Evolutionary conservation across 2,113 vertebrate genomes (phyloP), one percentile per base, ranked within the genome.

Genomic region (Ciconia maguari): DNA sequence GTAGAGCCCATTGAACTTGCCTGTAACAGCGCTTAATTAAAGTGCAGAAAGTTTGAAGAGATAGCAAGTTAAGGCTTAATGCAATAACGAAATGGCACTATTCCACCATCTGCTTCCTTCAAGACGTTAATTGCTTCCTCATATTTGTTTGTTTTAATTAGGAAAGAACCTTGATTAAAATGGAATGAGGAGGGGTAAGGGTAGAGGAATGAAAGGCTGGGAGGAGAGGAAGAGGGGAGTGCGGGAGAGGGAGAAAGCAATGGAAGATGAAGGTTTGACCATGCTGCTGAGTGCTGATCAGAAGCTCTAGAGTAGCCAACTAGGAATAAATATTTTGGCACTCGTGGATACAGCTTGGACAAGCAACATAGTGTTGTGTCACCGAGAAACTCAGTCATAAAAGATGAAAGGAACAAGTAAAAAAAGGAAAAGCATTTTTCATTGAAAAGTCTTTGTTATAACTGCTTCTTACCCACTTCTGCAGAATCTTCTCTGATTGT

Each of bases 111-210:
- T 98, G 98, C 97, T 97, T 98, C 95, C 90, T 88, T 97, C 94
- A 97, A 83, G 95, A 96, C 2, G 87, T 97, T 98, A 98, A 98
- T 98, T 98, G 97, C 98, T 98, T 98, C 97, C 98, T 98, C 96
- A 95, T 97, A 97, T 98, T 98, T 98, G 97, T 98, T 98, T 98
- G 98, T 98, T 98, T 98, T 98, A 98, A 98, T 98, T 98, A 98
- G 97, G 93, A 97, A 93, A 96, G 87, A 96, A 96, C 93, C 97
- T 98, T 97, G 97, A 98, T 98, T 96, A 97, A 97, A 96, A 97
- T 94, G 90, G 94, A 98, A 84, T 85, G 90, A 89, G 79, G 88
- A 95, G 66, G 94, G 94, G 93, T 93, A 62, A 95, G 85, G 87
- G 62, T 85, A 81, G 66, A 85, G 90, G 44, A 94, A n/a, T 76